Evolutionary conservation across 2,113 vertebrate species (phyloP).

Genomic region (Nothoprocta perdicaria): DNA sequence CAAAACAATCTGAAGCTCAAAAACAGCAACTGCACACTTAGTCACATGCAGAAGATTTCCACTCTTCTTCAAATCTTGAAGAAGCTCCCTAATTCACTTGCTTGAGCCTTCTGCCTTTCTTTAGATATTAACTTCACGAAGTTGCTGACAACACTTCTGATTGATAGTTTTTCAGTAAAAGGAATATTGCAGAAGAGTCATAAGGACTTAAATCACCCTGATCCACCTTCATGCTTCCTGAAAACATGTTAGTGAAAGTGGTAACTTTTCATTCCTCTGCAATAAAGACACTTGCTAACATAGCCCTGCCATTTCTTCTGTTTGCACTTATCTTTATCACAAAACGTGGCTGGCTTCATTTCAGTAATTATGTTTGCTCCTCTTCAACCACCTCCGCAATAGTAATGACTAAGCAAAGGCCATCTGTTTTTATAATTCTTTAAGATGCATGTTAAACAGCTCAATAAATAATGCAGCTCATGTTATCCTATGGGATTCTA

Average conservation of each 20-base stretch:
- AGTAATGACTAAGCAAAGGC: background rate
- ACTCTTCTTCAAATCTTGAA: background rate
- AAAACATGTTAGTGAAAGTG: background rate
- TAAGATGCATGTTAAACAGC: background rate
- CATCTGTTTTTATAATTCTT: background rate
- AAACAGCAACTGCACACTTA: background rate
- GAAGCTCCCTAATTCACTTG: background rate
- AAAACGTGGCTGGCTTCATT: background rate
- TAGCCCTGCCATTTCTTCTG: background rate
- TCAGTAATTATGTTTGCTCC: background rate
- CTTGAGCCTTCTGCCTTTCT: background rate
- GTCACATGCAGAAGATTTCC: background rate
- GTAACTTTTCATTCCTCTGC: background rate
- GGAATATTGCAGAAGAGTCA: background rate
- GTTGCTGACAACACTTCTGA: background rate
- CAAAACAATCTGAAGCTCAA: background rate
- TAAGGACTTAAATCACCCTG: background rate
- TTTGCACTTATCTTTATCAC: background rate
- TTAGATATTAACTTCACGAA: background rate
- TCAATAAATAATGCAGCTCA: background rate
- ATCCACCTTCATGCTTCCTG: background rate
- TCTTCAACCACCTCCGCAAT: background rate
- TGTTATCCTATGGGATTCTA: background rate
- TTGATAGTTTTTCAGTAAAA: background rate
- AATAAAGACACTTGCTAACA: background rate